These are phyloP conservation scores for Oncorhynchus masou DNA, from an alignment of 2,113 vertebrate genomes.

Conservation along the genomic window DNA sequence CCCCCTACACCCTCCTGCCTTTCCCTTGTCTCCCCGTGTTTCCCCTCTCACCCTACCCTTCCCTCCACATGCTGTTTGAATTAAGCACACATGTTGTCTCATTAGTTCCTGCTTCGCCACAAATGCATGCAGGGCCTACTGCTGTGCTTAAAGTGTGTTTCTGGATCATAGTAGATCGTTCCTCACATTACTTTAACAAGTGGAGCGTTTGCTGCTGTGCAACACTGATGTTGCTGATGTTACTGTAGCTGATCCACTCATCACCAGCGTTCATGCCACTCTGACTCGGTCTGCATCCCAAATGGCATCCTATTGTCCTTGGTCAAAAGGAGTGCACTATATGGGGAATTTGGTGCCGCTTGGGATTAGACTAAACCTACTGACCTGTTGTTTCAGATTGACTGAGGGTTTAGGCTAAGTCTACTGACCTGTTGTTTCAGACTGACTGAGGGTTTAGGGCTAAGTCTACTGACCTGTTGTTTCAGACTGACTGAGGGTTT, in stretches of 20 bases:
- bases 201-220: constrained; percentile 8
- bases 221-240: background rate
- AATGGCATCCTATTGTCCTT: too few species aligned
- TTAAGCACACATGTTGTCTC: constrained; percentile 48
- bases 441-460: too few species aligned
- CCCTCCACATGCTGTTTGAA: constrained; percentile 35
- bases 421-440: too few species aligned
- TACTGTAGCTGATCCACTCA: background rate
- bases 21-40: constrained; percentile 13
- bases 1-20: constrained; percentile 24
- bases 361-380: too few species aligned
- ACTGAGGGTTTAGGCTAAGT: too few species aligned
- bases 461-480: too few species aligned
- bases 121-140: constrained; percentile 31
- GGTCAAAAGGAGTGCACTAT: too few species aligned
- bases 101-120: constrained; percentile 35
- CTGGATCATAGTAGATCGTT: constrained; percentile 25
- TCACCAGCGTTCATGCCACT: too few species aligned
- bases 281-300: too few species aligned
- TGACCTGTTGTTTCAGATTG: too few species aligned
- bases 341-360: too few species aligned
- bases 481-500: too few species aligned
- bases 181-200: constrained; percentile 12
- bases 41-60: background rate
- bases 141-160: constrained; percentile 22